phyloP scores from a whole-genome alignment of 37 sponge, comb jelly and placozoan species.

The Ephydatia muelleri region DNA sequence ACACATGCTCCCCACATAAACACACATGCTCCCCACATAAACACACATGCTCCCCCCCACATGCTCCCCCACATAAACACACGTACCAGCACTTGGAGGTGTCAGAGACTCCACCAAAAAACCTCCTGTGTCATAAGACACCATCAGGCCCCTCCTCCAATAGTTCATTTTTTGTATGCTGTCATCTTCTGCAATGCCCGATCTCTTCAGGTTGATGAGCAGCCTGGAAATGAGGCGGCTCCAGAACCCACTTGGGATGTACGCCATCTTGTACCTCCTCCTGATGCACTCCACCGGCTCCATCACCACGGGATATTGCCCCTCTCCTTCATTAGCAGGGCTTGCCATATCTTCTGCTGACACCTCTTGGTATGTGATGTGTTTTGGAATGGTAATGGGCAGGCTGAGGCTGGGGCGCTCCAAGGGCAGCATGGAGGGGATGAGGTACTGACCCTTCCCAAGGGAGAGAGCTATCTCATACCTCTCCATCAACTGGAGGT shows the following conservation, averaged over 20 bases:
- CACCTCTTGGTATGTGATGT: too few relatives aligned
- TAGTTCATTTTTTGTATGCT: constrained; percentile 40
- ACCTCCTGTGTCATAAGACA: constrained; percentile 56
- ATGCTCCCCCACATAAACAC: too few relatives aligned
- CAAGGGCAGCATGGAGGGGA: constrained; percentile 90
- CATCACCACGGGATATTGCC: constrained; percentile 29
- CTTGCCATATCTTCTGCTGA: neutral
- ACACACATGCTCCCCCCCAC: too few relatives aligned
- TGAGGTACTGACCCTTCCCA: constrained; percentile 72
- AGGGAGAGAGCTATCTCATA: constrained; percentile 94
- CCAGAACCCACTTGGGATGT: constrained; percentile 96
- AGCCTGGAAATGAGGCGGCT: constrained; percentile 92
- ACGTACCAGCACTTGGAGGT: constrained; percentile 6
- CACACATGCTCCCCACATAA: too few relatives aligned
- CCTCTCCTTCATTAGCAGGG: too few relatives aligned
- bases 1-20: neutral
- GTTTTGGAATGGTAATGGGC: too few relatives aligned
- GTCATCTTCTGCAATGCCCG: constrained; percentile 48
- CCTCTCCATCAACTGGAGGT: constrained; percentile 90
- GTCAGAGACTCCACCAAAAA: constrained; percentile 81
- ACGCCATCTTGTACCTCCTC: constrained; percentile 80
- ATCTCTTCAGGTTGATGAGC: constrained; percentile 82
- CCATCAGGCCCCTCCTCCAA: constrained; percentile 84
- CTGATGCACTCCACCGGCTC: constrained; percentile 38
- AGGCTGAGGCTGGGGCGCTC: constrained; percentile 64